Conservation (phyloP, 2,113 vertebrate genomes). For the Lipophrys pholis region DNA sequence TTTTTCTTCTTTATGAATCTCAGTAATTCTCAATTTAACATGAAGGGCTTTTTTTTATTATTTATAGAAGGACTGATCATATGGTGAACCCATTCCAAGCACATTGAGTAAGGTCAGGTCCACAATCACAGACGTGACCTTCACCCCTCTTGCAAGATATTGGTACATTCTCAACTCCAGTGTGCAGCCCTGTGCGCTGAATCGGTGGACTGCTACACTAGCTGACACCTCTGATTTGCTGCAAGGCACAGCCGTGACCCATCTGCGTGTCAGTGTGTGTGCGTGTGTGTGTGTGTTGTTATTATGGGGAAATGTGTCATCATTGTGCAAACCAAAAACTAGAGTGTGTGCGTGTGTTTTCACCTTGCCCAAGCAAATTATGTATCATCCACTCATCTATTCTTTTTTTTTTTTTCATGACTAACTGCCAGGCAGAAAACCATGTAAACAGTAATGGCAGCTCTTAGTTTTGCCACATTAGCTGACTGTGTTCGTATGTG, state of each 20-base stretch:
- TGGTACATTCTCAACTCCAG: conserved; percentile 38
- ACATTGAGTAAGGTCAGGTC: background rate
- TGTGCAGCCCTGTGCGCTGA: conserved; percentile 20
- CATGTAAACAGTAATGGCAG: conserved; percentile 49
- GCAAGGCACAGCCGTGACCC: conserved; percentile 26
- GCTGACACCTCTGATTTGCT: conserved; percentile 62
- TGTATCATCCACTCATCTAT: conserved; percentile 3
- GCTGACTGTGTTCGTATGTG: conserved; percentile 4
- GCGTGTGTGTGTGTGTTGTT: background rate
- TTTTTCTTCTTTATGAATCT: background rate
- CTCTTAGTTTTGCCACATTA: conserved; percentile 30
- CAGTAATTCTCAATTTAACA: too few species aligned
- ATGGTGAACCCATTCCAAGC: background rate
- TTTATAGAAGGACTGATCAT: background rate
- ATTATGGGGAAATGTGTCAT: too few species aligned
- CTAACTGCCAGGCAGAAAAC: conserved; percentile 33
- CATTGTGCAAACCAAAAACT: too few species aligned
- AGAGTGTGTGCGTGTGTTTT: background rate
- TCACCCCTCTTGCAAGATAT: conserved; percentile 41
- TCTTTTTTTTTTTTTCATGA: background rate
- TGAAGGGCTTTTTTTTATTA: background rate
- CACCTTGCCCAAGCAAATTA: conserved; percentile 21
- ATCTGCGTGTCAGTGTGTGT: background rate
- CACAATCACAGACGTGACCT: conserved; percentile 35
- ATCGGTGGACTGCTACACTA: conserved; percentile 24